These are phyloP conservation scores for Patiria pectinifera DNA, from an alignment of 53 echinoderm and acorn worm genomes.

Conservation along the genomic window DNA sequence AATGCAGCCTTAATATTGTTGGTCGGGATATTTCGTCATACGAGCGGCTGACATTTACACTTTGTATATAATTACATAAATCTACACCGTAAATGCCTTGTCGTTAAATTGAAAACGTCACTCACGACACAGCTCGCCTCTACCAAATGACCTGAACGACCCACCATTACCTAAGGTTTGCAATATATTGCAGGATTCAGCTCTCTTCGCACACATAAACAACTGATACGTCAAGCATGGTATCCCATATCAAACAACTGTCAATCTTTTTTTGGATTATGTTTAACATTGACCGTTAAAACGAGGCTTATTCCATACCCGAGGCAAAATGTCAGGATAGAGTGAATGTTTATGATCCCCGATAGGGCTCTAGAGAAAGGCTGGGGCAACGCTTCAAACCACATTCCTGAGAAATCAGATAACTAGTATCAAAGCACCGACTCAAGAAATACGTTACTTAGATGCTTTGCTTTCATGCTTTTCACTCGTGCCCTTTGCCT, in stretches of 20 bases:
- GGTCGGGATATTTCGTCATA: not conserved
- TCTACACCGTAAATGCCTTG: slow-evolving; percentile 7
- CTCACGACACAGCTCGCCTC: not conserved
- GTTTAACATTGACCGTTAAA: slow-evolving; percentile 44
- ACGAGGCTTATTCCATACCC: slow-evolving; percentile 9
- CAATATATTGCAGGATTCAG: not conserved
- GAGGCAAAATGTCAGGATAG: slow-evolving; percentile 36
- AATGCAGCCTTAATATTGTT: not conserved
- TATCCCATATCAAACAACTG: slow-evolving; percentile 4
- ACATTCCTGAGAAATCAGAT: slow-evolving; percentile 12
- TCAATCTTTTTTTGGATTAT: slow-evolving; percentile 16
- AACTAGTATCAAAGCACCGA: not conserved
- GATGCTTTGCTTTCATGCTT: too few relatives aligned
- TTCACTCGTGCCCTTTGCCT: too few relatives aligned
- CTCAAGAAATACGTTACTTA: not conserved
- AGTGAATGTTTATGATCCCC: slow-evolving; percentile 21
- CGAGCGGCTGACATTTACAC: slow-evolving; percentile 14
- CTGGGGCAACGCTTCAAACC: not conserved
- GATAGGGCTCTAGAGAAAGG: slow-evolving; percentile 1
- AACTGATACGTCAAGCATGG: slow-evolving; percentile 7
- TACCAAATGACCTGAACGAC: not conserved
- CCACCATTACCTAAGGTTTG: not conserved
- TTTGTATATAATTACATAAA: slow-evolving; percentile 25
- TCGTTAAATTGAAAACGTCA: slow-evolving; percentile 22
- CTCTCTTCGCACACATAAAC: not conserved